Evolutionary conservation across 2,888 invertebrate genomes (phyloP).

Genomic region (Macrophya annulata): DNA sequence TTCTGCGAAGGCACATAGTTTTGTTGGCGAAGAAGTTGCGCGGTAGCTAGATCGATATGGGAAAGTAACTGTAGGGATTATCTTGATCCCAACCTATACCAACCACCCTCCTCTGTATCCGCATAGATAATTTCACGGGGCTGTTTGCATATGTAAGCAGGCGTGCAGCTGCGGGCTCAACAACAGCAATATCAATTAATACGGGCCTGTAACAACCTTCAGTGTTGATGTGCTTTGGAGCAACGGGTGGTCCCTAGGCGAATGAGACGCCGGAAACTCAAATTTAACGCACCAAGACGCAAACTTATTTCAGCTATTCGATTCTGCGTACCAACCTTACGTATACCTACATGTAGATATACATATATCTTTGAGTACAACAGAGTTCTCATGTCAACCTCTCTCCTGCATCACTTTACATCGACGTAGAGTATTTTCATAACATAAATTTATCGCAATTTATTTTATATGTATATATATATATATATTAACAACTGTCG

Average conservation of each 20-base stretch:
- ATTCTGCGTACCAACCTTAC: neutral
- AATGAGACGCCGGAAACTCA: slow-evolving; percentile 10
- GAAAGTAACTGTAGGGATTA: slow-evolving; percentile 39
- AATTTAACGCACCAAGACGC: slow-evolving; percentile 51
- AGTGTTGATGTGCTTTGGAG: slow-evolving; percentile 42
- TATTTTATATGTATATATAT: neutral
- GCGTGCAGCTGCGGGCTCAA: slow-evolving; percentile 56
- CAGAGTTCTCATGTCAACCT: neutral
- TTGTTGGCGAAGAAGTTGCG: slow-evolving; percentile 10
- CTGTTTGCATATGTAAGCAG: slow-evolving; percentile 55
- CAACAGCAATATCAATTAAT: slow-evolving; percentile 55
- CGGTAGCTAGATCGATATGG: slow-evolving; percentile 28
- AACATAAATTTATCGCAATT: neutral
- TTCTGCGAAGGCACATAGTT: neutral
- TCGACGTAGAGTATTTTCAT: neutral
- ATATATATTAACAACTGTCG: neutral
- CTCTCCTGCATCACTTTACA: neutral
- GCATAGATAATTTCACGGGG: slow-evolving; percentile 54
- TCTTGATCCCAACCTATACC: slow-evolving; percentile 25
- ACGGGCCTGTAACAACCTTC: slow-evolving; percentile 48
- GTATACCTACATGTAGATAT: neutral
- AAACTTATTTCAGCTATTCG: slow-evolving; percentile 30
- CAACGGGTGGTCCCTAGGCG: slow-evolving; percentile 50
- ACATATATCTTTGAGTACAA: neutral
- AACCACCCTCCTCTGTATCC: slow-evolving; percentile 34